phyloP scores from a whole-genome alignment of 2,888 invertebrate species.

The Orchestes rusci region DNA sequence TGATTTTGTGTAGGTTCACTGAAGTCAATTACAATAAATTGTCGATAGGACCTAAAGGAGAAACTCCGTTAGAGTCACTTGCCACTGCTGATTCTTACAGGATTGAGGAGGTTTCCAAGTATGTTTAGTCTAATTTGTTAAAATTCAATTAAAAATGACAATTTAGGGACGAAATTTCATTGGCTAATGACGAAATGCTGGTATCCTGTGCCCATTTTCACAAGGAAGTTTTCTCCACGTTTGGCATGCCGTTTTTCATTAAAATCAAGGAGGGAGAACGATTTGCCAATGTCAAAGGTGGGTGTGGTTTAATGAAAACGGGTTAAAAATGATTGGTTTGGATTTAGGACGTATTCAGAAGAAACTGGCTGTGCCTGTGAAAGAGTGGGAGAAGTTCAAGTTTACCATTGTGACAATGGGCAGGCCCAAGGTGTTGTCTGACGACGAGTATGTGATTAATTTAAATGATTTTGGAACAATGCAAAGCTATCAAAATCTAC shows the following conservation, averaged over 20 bases:
- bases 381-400: conserved; percentile 97
- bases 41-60: conserved; percentile 60
- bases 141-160: conserved; percentile 1
- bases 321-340: too few relatives aligned
- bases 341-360: conserved; percentile 74
- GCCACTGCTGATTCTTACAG: conserved; percentile 49
- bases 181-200: conserved; percentile 79
- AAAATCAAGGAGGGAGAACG: conserved; percentile 87
- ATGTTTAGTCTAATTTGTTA: conserved; percentile 2
- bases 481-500: too few relatives aligned
- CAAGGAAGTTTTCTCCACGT: conserved; percentile 89
- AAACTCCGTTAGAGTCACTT: conserved; percentile 58
- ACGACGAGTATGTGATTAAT: conserved; percentile 68
- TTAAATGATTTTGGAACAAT: conserved; percentile 74
- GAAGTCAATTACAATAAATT: conserved; percentile 72
- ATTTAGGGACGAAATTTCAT: conserved; percentile 71
- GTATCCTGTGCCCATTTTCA: conserved; percentile 96
- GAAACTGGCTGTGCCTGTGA: conserved; percentile 87
- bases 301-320: not conserved
- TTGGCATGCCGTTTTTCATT: conserved; percentile 88
- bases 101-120: conserved; percentile 87
- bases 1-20: conserved; percentile 35
- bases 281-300: conserved; percentile 67
- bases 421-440: conserved; percentile 75
- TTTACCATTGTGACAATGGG: conserved; percentile 85